Evolutionary conservation across 2,797 vertebrate species (phyloP), one percentile per base, ranked within the genome.

Genomic region (Rhinichthys osculus): DNA sequence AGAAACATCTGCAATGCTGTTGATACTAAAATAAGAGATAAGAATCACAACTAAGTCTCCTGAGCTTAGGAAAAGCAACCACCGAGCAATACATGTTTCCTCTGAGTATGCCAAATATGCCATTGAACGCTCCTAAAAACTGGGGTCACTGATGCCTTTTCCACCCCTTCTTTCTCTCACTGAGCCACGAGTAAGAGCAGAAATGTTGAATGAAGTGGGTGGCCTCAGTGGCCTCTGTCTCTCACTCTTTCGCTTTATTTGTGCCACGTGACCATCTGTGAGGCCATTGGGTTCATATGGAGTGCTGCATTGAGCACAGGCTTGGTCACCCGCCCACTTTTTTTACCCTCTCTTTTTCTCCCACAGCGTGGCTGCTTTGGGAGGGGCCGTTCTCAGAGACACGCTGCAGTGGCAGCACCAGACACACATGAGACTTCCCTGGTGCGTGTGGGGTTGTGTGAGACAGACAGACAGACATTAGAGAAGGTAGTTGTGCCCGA

Each of bases 201-300:
- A 82, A 85, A 86, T 86, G 64, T 82, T 86, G 84, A 87, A 84
- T 83, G 78, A 82, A 82, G 85, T 69, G 62, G 62, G 57, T 62
- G 59, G 59, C 57, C 73, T 50, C 42, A 54, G 54, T 69, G 85
- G 71, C 74, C 81, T 54, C 76, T 83, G 59, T 84, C 42, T 78
- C 69, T 79, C 44, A 7, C 66, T 82, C 74, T 83, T 76, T 47
- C 42, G 17, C 74, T 83, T 81, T 59, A 52, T 67, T 52, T 59
- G 23, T 62, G 82, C 79, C 87, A 89, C 74, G 87, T 90, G 89
- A 89, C 85, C 44, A 38, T 70, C 64, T 78, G 79, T 54, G 69
- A 89, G 88, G 89, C 76, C 84, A 87, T 84, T 81, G 86, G 64
- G 89, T 89, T 90, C 84, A 81, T 90, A 72, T 85, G 47, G 71